Evolutionary conservation across 2,797 vertebrate genomes (phyloP).

Genomic region (Manis crassicaudata): DNA sequence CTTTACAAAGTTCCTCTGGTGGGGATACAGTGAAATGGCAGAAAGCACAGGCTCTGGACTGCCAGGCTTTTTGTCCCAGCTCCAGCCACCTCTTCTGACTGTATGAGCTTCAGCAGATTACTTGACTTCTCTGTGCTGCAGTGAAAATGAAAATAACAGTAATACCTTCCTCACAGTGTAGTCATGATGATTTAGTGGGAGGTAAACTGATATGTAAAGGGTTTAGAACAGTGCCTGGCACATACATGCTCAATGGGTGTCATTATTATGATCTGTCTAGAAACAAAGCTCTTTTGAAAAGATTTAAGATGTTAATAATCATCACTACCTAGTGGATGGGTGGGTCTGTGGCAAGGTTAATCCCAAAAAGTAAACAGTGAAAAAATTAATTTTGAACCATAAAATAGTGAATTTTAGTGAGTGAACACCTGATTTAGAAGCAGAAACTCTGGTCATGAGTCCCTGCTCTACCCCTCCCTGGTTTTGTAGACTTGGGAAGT

Average conservation of each 20-base stretch:
- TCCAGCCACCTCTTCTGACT: background rate
- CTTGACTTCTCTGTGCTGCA: background rate
- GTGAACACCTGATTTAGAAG: background rate
- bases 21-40: background rate
- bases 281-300: background rate
- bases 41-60: background rate
- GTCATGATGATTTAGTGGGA: background rate
- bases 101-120: background rate
- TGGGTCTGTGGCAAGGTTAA: background rate
- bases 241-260: background rate
- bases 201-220: background rate
- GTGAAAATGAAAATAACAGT: background rate
- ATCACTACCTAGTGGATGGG: background rate
- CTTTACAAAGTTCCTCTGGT: background rate
- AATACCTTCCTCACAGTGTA: background rate
- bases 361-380: background rate
- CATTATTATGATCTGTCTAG: background rate
- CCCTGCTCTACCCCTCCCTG: background rate
- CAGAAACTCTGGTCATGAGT: background rate
- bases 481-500: background rate
- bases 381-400: background rate
- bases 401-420: background rate
- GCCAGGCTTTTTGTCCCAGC: background rate
- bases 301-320: background rate
- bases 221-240: background rate